Evolutionary conservation across 2,113 vertebrate species (phyloP).

Genomic region (Beaufortia kweichowensis): DNA sequence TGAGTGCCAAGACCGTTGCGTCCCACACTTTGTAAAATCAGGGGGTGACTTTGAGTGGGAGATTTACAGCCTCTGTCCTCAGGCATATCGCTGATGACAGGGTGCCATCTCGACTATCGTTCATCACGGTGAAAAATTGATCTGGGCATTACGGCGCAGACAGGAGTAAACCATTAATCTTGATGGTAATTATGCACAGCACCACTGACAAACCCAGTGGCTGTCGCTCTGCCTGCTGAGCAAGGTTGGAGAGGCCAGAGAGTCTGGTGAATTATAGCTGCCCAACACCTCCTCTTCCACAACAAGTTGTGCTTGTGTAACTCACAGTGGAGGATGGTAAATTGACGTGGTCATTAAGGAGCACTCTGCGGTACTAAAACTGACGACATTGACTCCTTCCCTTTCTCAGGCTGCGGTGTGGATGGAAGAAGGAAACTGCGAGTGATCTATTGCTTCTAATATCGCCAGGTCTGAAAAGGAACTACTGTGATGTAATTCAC

Average conservation of each 20-base stretch:
- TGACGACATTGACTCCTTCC: conserved; percentile 36
- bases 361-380: conserved; percentile 39
- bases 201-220: conserved; percentile 56
- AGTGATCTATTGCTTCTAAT: conserved; percentile 30
- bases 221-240: conserved; percentile 57
- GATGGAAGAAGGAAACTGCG: conserved; percentile 29
- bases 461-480: conserved; percentile 17
- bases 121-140: conserved; percentile 70
- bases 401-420: conserved; percentile 2
- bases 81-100: conserved; percentile 62
- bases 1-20: neutral
- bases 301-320: conserved; percentile 48
- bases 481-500: conserved; percentile 27
- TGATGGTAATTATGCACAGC: conserved; percentile 65
- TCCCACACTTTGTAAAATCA: neutral
- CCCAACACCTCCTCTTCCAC: conserved; percentile 49
- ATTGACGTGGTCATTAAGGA: conserved; percentile 48
- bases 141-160: conserved; percentile 56
- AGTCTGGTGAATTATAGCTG: conserved; percentile 50
- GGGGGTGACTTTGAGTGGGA: conserved; percentile 63
- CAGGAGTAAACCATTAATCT: conserved; percentile 66
- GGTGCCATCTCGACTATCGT: conserved; percentile 61
- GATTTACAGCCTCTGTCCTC: conserved; percentile 62
- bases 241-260: conserved; percentile 37
- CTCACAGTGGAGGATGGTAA: conserved; percentile 49